Base-by-base conservation (phyloP, 1,140 invertebrate genomes). In the Pseudomyrmex concolor region DNA sequence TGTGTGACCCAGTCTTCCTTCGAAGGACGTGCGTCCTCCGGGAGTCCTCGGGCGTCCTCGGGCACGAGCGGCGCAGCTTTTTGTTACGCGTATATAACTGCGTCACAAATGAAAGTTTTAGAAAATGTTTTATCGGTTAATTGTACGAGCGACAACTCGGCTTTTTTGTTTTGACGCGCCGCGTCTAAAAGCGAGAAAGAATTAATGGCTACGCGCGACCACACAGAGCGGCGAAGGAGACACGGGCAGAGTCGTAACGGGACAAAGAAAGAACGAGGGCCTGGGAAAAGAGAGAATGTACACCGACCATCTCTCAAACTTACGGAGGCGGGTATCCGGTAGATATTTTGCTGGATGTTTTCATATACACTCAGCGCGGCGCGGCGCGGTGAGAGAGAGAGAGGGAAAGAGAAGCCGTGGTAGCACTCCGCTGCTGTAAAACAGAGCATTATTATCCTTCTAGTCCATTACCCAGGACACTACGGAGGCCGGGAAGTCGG, bases 371-470 rank as follows among this genome's bases (percentile, higher is more conserved):
- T 51, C 83, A 57, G 51, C 62, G 66, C 34, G 34, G 34, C 34
- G 77, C 67, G 70, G 62, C 45, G 34, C 25, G 25, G 25, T 0
- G 34, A 34, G 34, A 34, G 34, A 7, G 34, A 34, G 34, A 7
- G 5, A 7, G 34, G 7, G 68, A 19, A 78, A 68, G 66, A 74
- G 67, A 81, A 84, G 84, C 76, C 74, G 74, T 83, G 84, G 66
- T 70, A 51, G 86, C 78, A 84, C 86, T 90, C 83, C 72, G 87
- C 60, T 76, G 84, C 87, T 90, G 89, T 89, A 90, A 90, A 90
- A 90, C 90, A 90, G 86, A 90, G 90, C 90, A 88, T 91, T 91
- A 91, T 91, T 91, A 91, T 91, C 86, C 90, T 91, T 91, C 90
- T 91, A 90, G 85, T 89, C 90, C 90, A 91, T 91, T 91, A 91